Evolutionary conservation across 1,140 invertebrate genomes (phyloP).

Genomic region (Chymomyza costata): DNA sequence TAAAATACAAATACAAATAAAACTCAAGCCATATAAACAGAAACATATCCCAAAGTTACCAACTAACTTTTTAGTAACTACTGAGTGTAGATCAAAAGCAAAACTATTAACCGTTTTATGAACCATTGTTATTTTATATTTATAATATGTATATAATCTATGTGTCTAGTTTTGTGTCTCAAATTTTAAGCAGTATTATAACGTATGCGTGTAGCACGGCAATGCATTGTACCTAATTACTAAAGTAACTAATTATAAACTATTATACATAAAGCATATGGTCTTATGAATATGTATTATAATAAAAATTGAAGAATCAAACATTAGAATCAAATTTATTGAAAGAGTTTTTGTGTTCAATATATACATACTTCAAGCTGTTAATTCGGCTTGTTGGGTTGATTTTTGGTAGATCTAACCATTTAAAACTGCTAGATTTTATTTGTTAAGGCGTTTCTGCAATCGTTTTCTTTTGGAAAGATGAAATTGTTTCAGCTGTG

Average conservation of each 20-base stretch:
- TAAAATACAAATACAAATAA: conserved; percentile 15
- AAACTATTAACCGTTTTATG: conserved; percentile 23
- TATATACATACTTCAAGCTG: too few relatives aligned
- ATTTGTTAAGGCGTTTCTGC: too few relatives aligned
- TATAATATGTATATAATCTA: conserved; percentile 19
- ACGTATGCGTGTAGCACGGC: conserved; percentile 2
- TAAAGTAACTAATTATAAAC: conserved; percentile 25
- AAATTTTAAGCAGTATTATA: conserved; percentile 59
- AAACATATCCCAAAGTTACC: conserved; percentile 58
- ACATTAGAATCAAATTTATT: conserved; percentile 13
- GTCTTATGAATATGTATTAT: too few relatives aligned
- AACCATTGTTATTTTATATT: conserved; percentile 59
- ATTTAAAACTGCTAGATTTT: too few relatives aligned
- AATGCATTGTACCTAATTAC: conserved; percentile 62
- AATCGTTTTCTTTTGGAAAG: too few relatives aligned
- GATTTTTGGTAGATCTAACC: too few relatives aligned
- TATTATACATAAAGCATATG: conserved; percentile 19
- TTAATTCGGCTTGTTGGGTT: too few relatives aligned
- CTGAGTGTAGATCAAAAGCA: conserved; percentile 21
- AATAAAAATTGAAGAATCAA: conserved; percentile 27
- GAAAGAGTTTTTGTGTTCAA: too few relatives aligned
- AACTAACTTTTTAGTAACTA: conserved; percentile 39
- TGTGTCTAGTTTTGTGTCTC: conserved; percentile 47
- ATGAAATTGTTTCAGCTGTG: too few relatives aligned
- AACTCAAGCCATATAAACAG: conserved; percentile 34